A percentile compares a stretch with the other conserved stretches of the same genome.
phyloP scores from a whole-genome alignment of 2,797 vertebrate species.

The Myotis daubentonii region DNA sequence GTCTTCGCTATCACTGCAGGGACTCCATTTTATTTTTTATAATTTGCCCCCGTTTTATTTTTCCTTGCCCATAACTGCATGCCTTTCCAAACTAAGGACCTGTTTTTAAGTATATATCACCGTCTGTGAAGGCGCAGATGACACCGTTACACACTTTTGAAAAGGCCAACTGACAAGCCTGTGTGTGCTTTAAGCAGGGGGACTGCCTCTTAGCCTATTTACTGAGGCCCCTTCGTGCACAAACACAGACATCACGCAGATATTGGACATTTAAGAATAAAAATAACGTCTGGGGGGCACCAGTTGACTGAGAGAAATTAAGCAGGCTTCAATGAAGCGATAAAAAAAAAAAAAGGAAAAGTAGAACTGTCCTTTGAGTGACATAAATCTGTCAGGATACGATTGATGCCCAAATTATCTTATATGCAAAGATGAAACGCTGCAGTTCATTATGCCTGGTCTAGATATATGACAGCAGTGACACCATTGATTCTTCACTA shows the following conservation, averaged over 20 bases:
- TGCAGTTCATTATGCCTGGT: constrained; percentile 95
- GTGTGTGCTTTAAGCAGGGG: constrained; percentile 82
- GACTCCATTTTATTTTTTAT: constrained; percentile 76
- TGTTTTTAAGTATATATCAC: constrained; percentile 80
- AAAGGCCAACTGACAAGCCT: constrained; percentile 88
- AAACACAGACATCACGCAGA: constrained; percentile 92
- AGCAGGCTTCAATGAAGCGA: constrained; percentile 99
- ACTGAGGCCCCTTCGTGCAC: constrained; percentile 87
- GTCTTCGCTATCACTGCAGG: constrained; percentile 84
- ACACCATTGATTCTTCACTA: constrained; percentile 96
- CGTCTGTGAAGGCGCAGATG: constrained; percentile 83
- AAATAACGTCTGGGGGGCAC: constrained; percentile 97
- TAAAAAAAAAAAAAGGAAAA: constrained; percentile 97
- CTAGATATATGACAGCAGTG: constrained; percentile 96
- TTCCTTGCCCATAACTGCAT: constrained; percentile 88
- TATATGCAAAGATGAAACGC: constrained; percentile 99
- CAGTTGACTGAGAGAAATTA: constrained; percentile 99
- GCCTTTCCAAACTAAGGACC: constrained; percentile 89
- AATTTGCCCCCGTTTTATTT: constrained; percentile 85
- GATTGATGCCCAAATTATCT: constrained; percentile 99
- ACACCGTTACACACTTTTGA: constrained; percentile 83
- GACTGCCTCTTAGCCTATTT: constrained; percentile 90
- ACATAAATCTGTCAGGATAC: constrained; percentile 99
- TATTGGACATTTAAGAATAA: constrained; percentile 97
- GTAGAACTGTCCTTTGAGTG: constrained; percentile 99